Conservation (phyloP, 2,888 invertebrate genomes). For the Drosophila barbarae region DNA sequence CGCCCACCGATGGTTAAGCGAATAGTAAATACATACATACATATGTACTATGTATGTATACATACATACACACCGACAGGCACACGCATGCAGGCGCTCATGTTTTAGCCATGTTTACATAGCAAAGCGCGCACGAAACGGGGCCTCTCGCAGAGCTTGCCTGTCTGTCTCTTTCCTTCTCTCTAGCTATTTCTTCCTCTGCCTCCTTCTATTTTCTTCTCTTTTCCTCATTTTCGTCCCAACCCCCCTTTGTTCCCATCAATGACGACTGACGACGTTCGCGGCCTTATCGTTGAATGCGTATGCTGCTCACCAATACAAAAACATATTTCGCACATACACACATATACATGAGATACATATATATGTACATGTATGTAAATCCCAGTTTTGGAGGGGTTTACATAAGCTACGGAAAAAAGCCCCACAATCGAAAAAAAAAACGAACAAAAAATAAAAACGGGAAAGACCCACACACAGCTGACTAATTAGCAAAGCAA, state of each 20-base stretch:
- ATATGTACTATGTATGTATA: constrained; percentile 1
- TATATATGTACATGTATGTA: not conserved
- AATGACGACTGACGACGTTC: constrained; percentile 37
- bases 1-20: constrained; percentile 23
- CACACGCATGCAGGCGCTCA: constrained; percentile 29
- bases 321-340: constrained; percentile 18
- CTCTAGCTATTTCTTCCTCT: constrained; percentile 11
- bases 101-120: constrained; percentile 65
- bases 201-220: not conserved
- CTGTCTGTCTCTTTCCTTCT: constrained; percentile 19
- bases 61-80: constrained; percentile 3
- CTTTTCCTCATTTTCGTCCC: not conserved
- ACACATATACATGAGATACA: too few relatives aligned
- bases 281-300: constrained; percentile 52
- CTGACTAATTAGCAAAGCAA: constrained; percentile 59
- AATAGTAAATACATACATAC: constrained; percentile 9
- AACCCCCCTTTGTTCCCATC: constrained; percentile 42
- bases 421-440: constrained; percentile 6
- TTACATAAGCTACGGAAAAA: constrained; percentile 15
- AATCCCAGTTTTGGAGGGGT: constrained; percentile 4
- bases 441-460: constrained; percentile 7
- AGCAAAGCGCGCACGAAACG: constrained; percentile 68
- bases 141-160: constrained; percentile 55
- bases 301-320: constrained; percentile 11
- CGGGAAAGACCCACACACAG: constrained; percentile 42